Evolutionary conservation across 2,113 vertebrate genomes (phyloP), one percentile per base, ranked within the genome.

Genomic region (Apaloderma vittatum): DNA sequence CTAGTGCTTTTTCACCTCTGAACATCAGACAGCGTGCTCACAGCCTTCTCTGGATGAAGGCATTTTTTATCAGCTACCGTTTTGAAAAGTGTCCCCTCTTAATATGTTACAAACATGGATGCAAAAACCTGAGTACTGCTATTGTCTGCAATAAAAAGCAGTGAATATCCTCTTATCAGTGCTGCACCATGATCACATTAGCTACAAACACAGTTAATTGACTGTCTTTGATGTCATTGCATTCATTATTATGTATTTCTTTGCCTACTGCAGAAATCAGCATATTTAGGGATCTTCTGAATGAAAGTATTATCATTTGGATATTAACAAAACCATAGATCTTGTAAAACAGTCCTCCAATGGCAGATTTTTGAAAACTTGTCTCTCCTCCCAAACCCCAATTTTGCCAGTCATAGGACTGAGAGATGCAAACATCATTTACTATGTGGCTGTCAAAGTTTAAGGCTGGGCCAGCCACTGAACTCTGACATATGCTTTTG

Each of bases 1-100:
- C 46, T 36, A 26, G 58, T 79, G 51, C 55, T 83, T 79, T 94
- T 94, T 67, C 59, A 93, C 87, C 46, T 93, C 74, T 83, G 85
- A 95, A 93, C 59, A 91, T 73, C 66, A 91, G 89, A 52, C 27
- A 52, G 14, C 8, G 26, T 49, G 36, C 55, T 93, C 91, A 87
- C 45, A 92, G 78, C 15, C 70, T 72, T 45, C 74, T 88, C 34
- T 48, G 20, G 54, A 59, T 52, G 11, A 23, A 90, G 34, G 29
- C 6, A 37, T 86, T 90, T 70, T 6, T 26, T 70, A 71, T 30
- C 43, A 78, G 59, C 30, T 27, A n/a, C 51, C 15, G 48, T 37
- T 81, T 37, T 62, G 59, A 86, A 92, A 71, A 88, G 43, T 67
- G 9, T 27, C 5, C 24, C n/a, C 18, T 91, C 34, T 88, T 76